Evolutionary conservation across 2,888 invertebrate species (phyloP), one percentile per base, ranked within the genome.

Genomic region (Oscheius sp.): DNA sequence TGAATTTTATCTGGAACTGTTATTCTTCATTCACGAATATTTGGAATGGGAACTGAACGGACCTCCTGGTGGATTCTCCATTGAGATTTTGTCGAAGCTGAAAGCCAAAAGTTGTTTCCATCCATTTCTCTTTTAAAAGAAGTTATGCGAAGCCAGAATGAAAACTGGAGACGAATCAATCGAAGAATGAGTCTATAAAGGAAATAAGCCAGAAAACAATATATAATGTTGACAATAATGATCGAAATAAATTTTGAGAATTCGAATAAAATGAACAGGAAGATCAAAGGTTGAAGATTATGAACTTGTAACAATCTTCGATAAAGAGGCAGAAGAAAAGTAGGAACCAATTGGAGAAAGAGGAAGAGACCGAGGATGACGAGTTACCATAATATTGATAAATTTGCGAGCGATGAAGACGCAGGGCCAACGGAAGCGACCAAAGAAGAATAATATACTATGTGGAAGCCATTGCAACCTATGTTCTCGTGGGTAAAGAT

Each of bases 241-340:
- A n/a, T n/a, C n/a, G n/a, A n/a, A n/a, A n/a, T n/a, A n/a, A n/a
- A n/a, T n/a, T n/a, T n/a, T n/a, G n/a, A 36, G 14, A 36, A 36
- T 36, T 36, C 36, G 36, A 36, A 36, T 9, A 14, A 36, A 36
- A 14, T 14, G 36, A 8, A 36, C n/a, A n/a, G n/a, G n/a, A n/a
- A n/a, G n/a, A n/a, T n/a, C n/a, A n/a, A n/a, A n/a, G n/a, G n/a
- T n/a, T n/a, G n/a, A n/a, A n/a, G n/a, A n/a, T n/a, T 32, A 22
- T n/a, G 33, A 54, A 22, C 17, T 54, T 20, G 54, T 54, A 36
- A 54, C 54, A n/a, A n/a, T 54, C 33, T 54, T 54, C 54, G 54
- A 54, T 24, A 17, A 17, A 17, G 20, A 54, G 8, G 54, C 54
- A 5, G 54, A 54, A 36, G 22, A 30, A 6, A 54, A 54, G 33